These are phyloP conservation scores for Pseudococcus viburni DNA, from an alignment of 2,888 invertebrate genomes.

Conservation along the genomic window DNA sequence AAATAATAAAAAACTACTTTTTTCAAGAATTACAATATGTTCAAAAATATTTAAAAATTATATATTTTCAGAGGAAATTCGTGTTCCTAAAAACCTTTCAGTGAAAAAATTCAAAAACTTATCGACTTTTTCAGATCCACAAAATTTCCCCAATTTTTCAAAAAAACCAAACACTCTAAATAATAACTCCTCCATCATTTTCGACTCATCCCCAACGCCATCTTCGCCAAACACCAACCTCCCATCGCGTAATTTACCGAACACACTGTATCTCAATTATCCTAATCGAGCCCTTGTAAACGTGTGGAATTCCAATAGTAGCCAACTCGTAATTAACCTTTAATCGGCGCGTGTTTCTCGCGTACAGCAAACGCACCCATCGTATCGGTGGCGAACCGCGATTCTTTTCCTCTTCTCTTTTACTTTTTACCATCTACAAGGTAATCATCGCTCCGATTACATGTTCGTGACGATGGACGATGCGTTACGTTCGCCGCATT, in stretches of 20 bases:
- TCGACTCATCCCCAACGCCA: not conserved
- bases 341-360: constrained; percentile 42
- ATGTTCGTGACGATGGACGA: not conserved
- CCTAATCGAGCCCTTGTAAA: constrained; percentile 18
- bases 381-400: not conserved
- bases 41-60: too few relatives aligned
- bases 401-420: not conserved
- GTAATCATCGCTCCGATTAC: not conserved
- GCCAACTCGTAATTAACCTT: constrained; percentile 12
- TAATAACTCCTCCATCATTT: too few relatives aligned
- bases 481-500: not conserved
- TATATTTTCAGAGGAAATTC: too few relatives aligned
- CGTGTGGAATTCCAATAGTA: constrained; percentile 19
- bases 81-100: too few relatives aligned
- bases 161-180: too few relatives aligned
- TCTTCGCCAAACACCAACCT: not conserved
- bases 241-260: not conserved
- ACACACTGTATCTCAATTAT: not conserved
- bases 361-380: not conserved
- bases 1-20: too few relatives aligned
- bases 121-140: too few relatives aligned
- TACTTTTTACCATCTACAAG: not conserved
- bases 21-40: too few relatives aligned
- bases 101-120: too few relatives aligned
- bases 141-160: too few relatives aligned